Base-by-base conservation (phyloP, 2,888 invertebrate species). In the Selenia dentaria region DNA sequence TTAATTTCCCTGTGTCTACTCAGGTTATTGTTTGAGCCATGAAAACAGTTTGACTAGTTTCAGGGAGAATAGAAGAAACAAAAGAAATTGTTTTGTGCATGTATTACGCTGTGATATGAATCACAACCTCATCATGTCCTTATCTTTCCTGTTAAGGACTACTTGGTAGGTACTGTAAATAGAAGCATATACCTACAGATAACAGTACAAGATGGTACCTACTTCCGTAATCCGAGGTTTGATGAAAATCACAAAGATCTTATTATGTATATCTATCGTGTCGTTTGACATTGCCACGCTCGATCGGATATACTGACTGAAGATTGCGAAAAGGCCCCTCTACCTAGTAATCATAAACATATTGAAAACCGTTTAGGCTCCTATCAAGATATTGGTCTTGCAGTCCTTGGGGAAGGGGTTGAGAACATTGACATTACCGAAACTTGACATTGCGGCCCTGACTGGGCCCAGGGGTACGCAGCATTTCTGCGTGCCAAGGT, bases 401-500 rank as follows among this genome's bases (percentile, higher is more conserved):
- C 13, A 14, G 31, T 6, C 8, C 6, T 10, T 3, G 9, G 8
- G 24, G 6, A 22, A 26, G 18, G 24, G 27, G 18, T 32, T 31
- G n/a, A 28, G 36, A 48, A 41, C 47, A 42, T 48, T 48, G 47
- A 42, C 47, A 47, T 47, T 47, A 41, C 16, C 31, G 38, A 39
- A 39, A 39, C 31, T 70, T 70, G 73, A 67, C 76, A 64, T 70
- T 67, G 72, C 26, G 29, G 24, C 40, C 25, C 37, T 43, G 33
- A 37, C 51, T 44, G 35, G 10, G 27, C 46, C 34, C 53, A 53
- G 51, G 52, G 50, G 54, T 51, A 37, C 37, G 41, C 27, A 35
- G 28, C 38, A 39, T 51, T 77, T 73, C 76, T 77, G 79, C 76
- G 57, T 41, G 63, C 70, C 74, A 82, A 79, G 81, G 82, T 58